Percentiles rank a stretch among this genome's conserved stretches.
Evolutionary conservation across 2,113 vertebrate species (phyloP).

Genomic region (Anhinga rufa): DNA sequence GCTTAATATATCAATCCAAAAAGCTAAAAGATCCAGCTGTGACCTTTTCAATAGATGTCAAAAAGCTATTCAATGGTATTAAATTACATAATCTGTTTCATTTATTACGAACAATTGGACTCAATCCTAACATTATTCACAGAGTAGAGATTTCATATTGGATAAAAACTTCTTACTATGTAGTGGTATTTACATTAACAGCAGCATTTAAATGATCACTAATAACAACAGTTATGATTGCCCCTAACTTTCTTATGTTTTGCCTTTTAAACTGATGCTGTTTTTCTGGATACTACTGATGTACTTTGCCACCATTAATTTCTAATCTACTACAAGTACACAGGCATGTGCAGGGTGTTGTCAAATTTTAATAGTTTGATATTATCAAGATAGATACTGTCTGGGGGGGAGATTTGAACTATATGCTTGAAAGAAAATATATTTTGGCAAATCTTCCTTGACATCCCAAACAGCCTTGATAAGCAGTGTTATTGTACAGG

Average conservation of each 20-base stretch:
- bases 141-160: neutral
- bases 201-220: neutral
- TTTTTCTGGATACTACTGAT: neutral
- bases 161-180: neutral
- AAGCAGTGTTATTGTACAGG: neutral
- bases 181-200: neutral
- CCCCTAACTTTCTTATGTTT: neutral
- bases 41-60: neutral
- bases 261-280: neutral
- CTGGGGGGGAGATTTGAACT: neutral
- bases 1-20: neutral
- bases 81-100: neutral
- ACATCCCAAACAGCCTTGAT: neutral
- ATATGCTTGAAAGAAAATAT: neutral
- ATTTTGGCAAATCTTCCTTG: neutral
- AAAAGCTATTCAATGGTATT: neutral
- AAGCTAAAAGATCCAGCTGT: constrained; percentile 1
- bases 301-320: neutral
- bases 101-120: neutral
- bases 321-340: neutral
- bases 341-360: neutral
- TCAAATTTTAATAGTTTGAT: neutral
- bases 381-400: neutral
- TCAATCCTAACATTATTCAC: neutral
- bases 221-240: neutral